Base-by-base conservation (phyloP, 2,113 vertebrate species). In the Syngnathoides biaculeatus region DNA sequence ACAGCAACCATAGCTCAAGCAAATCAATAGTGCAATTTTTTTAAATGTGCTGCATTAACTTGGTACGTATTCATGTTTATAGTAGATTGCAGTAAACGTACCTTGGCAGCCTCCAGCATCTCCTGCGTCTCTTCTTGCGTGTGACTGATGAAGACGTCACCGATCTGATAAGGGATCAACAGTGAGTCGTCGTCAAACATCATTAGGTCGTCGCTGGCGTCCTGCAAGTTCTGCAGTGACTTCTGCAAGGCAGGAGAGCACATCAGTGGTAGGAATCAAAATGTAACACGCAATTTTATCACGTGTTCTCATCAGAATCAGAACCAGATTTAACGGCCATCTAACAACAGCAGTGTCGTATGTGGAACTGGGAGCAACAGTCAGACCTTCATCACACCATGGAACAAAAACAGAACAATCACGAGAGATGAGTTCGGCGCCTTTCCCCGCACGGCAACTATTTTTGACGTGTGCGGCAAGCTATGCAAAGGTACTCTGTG, bases 51-150 rank as follows among this genome's bases (percentile, higher is more conserved):
- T 48, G 15, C 45, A 20, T 48, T 2, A 52, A 22, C 9, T 52
- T n/a, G 47, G 7, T 50, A 24, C 5, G 52, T 20, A 12, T 56
- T 55, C 11, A 7, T 19, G 14, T 35, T 2, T 30, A 42, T 24
- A 3, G 13, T 24, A 10, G 60, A 7, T 57, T 22, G 26, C 4
- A 8, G 19, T 65, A 14, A 39, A 52, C 65, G 1, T 30, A 98
- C 97, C 94, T 98, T 99, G 13, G 95, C 95, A 47, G 93, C 93
- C 78, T 97, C 97, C 75, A 98, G 87, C 96, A 99, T 95, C 64
- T 96, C 95, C 47, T 98, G 95, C 0, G 96, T 97, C 77, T 98
- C 95, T 9, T 98, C 96, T 77, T 97, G 95, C 27, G 94, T 92
- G 70, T 98, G 97, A 14, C 94, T 98, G 78, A 99, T 94, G 77